Evolutionary conservation across 2,797 vertebrate genomes (phyloP).

Genomic region (Iguana delicatissima): DNA sequence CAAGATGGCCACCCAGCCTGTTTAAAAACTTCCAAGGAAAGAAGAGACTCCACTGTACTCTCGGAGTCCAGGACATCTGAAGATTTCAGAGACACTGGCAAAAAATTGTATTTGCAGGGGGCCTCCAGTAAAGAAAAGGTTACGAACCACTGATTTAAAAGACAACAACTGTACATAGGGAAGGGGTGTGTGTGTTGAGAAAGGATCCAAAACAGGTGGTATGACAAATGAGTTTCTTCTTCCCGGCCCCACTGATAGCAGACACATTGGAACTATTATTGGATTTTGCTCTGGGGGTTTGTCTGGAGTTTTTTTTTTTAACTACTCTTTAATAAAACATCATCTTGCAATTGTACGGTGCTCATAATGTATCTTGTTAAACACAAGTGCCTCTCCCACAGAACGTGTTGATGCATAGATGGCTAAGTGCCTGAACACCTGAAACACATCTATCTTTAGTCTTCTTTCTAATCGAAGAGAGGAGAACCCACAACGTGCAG

Average conservation of each 20-base stretch:
- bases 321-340: no score
- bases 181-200: not conserved
- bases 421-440: not conserved
- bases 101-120: no score
- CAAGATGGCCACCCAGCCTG: no score
- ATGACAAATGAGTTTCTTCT: not conserved
- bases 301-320: no score
- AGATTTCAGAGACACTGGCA: no score
- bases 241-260: not conserved
- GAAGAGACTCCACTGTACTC: no score
- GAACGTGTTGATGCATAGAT: not conserved
- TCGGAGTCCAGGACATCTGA: no score
- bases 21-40: no score
- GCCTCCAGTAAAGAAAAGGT: no score
- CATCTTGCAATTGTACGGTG: not conserved
- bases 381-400: not conserved
- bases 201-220: not conserved
- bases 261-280: not conserved
- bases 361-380: not conserved
- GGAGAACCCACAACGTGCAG: not conserved
- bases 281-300: not conserved
- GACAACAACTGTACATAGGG: not conserved
- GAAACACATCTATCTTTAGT: not conserved
- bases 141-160: no score
- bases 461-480: not conserved